These are phyloP conservation scores for Macheiramphus alcinus DNA, from an alignment of 2,113 vertebrate genomes.

Conservation along the genomic window DNA sequence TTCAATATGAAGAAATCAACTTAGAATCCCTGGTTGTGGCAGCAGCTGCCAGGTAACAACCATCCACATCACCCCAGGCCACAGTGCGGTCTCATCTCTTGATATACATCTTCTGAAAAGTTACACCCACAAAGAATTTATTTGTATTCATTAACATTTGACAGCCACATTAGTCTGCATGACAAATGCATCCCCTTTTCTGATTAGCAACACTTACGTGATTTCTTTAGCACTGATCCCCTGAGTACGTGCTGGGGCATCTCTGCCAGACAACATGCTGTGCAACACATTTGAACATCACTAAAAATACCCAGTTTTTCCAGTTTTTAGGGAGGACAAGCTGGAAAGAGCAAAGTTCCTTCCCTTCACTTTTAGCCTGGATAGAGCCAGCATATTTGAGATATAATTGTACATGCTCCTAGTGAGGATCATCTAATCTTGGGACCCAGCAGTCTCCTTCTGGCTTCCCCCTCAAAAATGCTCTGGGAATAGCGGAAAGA, in stretches of 20 bases:
- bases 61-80: not conserved
- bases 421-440: fast-evolving
- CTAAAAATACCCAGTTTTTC: not conserved
- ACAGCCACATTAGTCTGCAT: too few relatives aligned
- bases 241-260: fast-evolving
- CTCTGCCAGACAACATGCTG: not conserved
- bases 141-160: not conserved
- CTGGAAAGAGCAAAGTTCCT: not conserved
- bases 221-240: not conserved
- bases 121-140: not conserved
- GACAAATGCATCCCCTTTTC: not conserved
- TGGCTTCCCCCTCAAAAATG: not conserved
- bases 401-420: fast-evolving
- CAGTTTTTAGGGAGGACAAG: not conserved
- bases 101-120: not conserved
- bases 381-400: too few relatives aligned
- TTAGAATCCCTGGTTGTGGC: too few relatives aligned
- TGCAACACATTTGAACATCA: fast-evolving
- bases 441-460: not conserved
- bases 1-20: not conserved
- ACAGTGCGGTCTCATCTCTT: not conserved
- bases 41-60: not conserved
- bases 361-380: not conserved
- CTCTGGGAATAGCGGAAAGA: not conserved
- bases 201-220: fast-evolving